phyloP scores from a whole-genome alignment of 2,888 invertebrate genomes.

The Trisateles emortualis region DNA sequence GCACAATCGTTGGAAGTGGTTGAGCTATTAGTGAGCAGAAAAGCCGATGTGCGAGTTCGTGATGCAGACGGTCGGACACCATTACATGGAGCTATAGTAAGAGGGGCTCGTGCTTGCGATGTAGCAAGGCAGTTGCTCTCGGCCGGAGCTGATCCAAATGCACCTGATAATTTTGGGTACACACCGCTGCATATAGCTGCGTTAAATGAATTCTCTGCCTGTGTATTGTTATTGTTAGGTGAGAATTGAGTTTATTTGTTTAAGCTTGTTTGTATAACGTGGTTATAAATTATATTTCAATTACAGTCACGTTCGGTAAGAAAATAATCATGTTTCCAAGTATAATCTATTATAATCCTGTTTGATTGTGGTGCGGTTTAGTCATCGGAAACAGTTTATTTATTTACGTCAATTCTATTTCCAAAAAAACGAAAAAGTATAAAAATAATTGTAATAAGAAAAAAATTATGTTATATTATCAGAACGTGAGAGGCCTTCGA shows the following conservation, averaged over 20 bases:
- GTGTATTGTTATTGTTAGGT: slow-evolving; percentile 90
- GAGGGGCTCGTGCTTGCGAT: slow-evolving; percentile 91
- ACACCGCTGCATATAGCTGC: slow-evolving; percentile 94
- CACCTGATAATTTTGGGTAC: slow-evolving; percentile 93
- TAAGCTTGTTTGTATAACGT: slow-evolving; percentile 10
- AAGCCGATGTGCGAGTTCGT: slow-evolving; percentile 88
- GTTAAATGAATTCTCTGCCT: slow-evolving; percentile 92
- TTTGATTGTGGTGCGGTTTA: slow-evolving; percentile 19
- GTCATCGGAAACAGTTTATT: slow-evolving; percentile 16
- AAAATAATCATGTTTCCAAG: slow-evolving; percentile 13
- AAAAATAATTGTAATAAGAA: no score
- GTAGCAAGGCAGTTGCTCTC: slow-evolving; percentile 89
- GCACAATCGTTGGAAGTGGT: slow-evolving; percentile 93
- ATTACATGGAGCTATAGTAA: slow-evolving; percentile 93
- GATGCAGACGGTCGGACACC: slow-evolving; percentile 93
- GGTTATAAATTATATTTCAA: slow-evolving; percentile 5
- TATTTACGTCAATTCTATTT: slow-evolving; percentile 23
- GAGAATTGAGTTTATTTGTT: slow-evolving; percentile 31
- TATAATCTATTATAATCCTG: slow-evolving; percentile 16
- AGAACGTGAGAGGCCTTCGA: no score
- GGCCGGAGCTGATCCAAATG: slow-evolving; percentile 91
- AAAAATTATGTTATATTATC: no score
- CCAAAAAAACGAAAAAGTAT: no score
- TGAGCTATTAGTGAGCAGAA: slow-evolving; percentile 89
- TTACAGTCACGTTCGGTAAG: slow-evolving; percentile 16